Evolutionary conservation across 2,113 vertebrate species (phyloP).

Genomic region (Phaethon lepturus): DNA sequence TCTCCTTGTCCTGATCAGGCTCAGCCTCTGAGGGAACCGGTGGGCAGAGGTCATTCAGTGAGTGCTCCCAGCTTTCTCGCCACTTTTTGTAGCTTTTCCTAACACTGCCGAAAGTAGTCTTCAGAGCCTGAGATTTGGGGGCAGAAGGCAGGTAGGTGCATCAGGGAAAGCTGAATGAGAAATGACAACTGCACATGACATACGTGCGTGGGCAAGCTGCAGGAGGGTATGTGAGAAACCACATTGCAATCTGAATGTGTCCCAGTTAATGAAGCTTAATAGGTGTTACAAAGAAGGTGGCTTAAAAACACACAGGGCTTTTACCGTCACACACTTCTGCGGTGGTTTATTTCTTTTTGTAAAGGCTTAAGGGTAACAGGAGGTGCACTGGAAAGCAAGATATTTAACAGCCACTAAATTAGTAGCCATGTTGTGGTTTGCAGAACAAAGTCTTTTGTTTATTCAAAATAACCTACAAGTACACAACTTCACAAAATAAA

Average conservation of each 20-base stretch:
- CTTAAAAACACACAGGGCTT: neutral
- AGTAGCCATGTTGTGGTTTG: neutral
- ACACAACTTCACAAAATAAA: slow-evolving; percentile 55
- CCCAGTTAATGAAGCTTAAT: neutral
- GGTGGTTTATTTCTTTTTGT: neutral
- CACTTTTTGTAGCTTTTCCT: neutral
- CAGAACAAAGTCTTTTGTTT: neutral
- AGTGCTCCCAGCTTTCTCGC: neutral
- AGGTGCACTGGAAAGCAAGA: neutral
- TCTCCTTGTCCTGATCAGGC: neutral
- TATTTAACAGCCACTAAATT: neutral
- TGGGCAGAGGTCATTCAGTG: accelerated
- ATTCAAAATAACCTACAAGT: slow-evolving; percentile 33
- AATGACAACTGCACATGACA: neutral
- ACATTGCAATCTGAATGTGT: neutral
- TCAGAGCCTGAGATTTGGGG: neutral
- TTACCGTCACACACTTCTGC: neutral
- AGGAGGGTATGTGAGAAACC: neutral
- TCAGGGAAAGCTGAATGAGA: neutral
- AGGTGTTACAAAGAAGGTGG: neutral
- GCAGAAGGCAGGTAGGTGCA: neutral
- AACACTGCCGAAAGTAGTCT: neutral
- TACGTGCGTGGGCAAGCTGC: neutral
- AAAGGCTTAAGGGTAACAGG: neutral
- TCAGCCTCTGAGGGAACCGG: neutral